phyloP scores from a whole-genome alignment of 2,113 vertebrate species.

The Lepus timidus region DNA sequence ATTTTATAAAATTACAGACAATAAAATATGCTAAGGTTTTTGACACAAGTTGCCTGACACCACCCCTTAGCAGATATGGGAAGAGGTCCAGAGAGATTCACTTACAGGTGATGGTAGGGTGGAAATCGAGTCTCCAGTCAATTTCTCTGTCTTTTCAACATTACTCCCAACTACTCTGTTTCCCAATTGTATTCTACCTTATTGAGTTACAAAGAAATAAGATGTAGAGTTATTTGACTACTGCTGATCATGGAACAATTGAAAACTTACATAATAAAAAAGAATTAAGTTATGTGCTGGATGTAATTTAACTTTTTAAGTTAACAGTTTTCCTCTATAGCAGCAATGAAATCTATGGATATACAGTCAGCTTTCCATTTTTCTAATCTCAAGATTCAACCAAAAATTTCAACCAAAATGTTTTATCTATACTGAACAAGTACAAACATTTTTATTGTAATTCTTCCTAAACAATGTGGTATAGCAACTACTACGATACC shows the following conservation, averaged over 20 bases:
- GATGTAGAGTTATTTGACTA: neutral
- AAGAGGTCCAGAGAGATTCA: neutral
- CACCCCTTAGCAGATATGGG: neutral
- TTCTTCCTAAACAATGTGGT: no score
- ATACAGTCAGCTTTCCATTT: neutral
- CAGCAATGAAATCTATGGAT: neutral
- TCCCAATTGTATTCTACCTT: neutral
- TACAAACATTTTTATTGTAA: no score
- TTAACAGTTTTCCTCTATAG: neutral
- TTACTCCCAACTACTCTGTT: neutral
- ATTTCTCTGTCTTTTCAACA: neutral
- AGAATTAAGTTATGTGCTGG: neutral
- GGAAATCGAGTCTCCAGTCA: neutral
- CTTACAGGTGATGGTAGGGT: neutral
- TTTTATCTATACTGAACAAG: no score
- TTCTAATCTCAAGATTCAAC: no score
- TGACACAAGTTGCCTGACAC: neutral
- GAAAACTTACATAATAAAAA: neutral
- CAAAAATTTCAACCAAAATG: no score
- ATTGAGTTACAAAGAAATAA: neutral
- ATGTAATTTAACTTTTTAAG: conserved; percentile 12
- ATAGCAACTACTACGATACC: no score
- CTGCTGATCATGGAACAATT: neutral
- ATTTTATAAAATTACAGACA: neutral
- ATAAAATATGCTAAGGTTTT: neutral